Base-by-base conservation (phyloP, 1,140 invertebrate genomes). In the Drosophila willistoni region DNA sequence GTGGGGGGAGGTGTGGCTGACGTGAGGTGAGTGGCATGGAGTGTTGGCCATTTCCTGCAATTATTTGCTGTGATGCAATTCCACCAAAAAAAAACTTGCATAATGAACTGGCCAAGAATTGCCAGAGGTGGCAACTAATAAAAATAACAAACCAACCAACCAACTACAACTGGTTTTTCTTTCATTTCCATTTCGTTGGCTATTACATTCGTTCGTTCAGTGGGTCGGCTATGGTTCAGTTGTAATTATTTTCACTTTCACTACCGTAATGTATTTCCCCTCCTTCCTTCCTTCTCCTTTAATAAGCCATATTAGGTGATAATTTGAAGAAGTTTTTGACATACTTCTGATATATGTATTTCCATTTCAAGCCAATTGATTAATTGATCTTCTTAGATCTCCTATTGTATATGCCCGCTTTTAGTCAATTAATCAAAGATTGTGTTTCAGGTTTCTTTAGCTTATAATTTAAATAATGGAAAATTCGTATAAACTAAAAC, bases 101-200 rank as follows among this genome's bases (percentile, higher is more conserved):
- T 89, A 87, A 87, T 81, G 51, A 71, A 89, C 83, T 89, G 84
- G 84, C 79, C 79, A 79, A 87, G 83, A 87, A 86, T 86, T 51
- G 44, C 87, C 79, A 75, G 76, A 75, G 42, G 51, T 19, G 65
- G 34, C 34, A 62, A 22, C 41, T n/a, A 69, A 39, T 69, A 63
- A 62, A 54, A 64, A 56, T 59, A 64, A 44, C 60, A 56, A 25
- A 29, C 29, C 39, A 63, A 73, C 12, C 44, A 36, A 56, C 22
- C 44, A 70, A 29, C 69, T 47, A 29, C 61, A 86, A 86, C 83
- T 71, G 84, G 79, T 87, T 87, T 29, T 89, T 87, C 68, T 68
- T 80, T 77, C 63, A 68, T 68, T 78, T 85, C 47, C 51, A 73
- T 73, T 82, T 82, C 47, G 59, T 61, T 71, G 56, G 55, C 65